phyloP scores from a whole-genome alignment of 1,140 invertebrate genomes.

The Stegodyphus mimosarum region DNA sequence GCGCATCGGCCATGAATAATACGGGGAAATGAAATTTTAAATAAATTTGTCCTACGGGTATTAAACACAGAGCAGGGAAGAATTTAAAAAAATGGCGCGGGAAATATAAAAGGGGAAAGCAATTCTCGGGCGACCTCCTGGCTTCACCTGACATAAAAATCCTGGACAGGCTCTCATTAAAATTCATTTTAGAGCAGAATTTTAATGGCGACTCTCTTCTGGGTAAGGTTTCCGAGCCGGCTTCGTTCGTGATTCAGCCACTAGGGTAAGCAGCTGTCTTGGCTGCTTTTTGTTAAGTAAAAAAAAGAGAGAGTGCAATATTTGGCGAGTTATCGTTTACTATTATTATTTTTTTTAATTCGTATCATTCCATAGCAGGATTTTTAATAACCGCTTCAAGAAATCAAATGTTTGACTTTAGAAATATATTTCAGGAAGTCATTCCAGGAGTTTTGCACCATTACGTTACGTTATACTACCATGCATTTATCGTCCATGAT shows the following conservation, averaged over 20 bases:
- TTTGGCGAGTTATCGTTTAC: neutral
- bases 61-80: conserved; percentile 2
- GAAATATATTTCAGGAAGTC: too few relatives aligned
- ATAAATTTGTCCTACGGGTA: conserved; percentile 38
- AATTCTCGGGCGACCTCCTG: conserved; percentile 24
- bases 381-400: too few relatives aligned
- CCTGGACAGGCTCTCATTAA: conserved; percentile 40
- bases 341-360: too few relatives aligned
- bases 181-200: conserved; percentile 38
- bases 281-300: neutral
- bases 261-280: conserved; percentile 28
- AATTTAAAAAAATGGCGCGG: neutral
- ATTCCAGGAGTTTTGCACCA: too few relatives aligned
- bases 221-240: conserved; percentile 1
- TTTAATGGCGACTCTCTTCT: conserved; percentile 25
- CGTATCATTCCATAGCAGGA: too few relatives aligned
- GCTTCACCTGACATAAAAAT: conserved; percentile 47
- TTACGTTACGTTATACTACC: too few relatives aligned
- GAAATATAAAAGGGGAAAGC: conserved; percentile 9
- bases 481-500: too few relatives aligned
- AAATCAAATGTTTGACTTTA: too few relatives aligned
- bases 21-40: conserved; percentile 44
- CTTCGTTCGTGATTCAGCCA: conserved; percentile 24
- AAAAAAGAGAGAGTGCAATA: neutral
- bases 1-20: conserved; percentile 19